These are phyloP conservation scores for Lithobates pipiens DNA, from an alignment of 2,797 vertebrate genomes.

Conservation along the genomic window DNA sequence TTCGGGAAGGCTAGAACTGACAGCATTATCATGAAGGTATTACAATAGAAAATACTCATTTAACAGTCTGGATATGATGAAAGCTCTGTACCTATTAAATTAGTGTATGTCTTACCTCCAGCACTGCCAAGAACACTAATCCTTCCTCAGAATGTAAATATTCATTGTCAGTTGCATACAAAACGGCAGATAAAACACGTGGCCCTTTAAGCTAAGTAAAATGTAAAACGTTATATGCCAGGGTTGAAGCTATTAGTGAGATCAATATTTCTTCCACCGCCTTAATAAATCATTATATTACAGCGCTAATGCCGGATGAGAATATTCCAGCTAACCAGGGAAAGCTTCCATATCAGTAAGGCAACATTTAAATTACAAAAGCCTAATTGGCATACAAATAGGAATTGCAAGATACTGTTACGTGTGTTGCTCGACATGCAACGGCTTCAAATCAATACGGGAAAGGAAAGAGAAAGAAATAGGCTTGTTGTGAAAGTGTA, in stretches of 20 bases:
- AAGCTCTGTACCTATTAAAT: constrained; percentile 15
- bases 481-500: constrained; percentile 61
- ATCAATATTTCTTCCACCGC: constrained; percentile 80
- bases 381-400: constrained; percentile 73
- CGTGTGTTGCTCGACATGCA: constrained; percentile 65
- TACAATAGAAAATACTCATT: background rate
- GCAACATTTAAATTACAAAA: constrained; percentile 75
- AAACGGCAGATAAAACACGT: constrained; percentile 70
- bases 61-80: background rate
- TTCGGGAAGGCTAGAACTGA: background rate
- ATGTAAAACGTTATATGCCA: constrained; percentile 75
- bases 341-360: constrained; percentile 71
- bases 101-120: constrained; percentile 74
- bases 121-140: constrained; percentile 71
- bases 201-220: constrained; percentile 74
- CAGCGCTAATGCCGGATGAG: constrained; percentile 71
- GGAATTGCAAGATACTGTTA: constrained; percentile 68
- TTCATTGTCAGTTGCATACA: constrained; percentile 77
- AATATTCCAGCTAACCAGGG: constrained; percentile 72
- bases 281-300: constrained; percentile 82
- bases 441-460: constrained; percentile 71
- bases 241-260: constrained; percentile 79
- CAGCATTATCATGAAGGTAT: constrained; percentile 12
- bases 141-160: constrained; percentile 75
- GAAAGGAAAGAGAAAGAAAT: constrained; percentile 71